Conservation (phyloP, 2,888 invertebrate genomes). For the Drosophila yooni region DNA sequence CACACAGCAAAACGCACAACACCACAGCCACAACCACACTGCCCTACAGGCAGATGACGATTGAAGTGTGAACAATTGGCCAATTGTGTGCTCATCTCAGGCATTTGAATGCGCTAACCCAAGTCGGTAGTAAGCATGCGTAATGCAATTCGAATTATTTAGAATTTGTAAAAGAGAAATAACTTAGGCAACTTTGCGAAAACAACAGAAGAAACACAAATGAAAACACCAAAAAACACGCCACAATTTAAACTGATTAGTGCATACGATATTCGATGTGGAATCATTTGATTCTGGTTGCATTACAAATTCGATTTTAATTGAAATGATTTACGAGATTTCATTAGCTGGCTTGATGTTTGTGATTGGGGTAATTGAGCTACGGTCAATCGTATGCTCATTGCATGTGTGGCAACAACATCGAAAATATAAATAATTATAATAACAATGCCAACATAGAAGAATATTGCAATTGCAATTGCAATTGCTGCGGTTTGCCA, state of each 20-base stretch:
- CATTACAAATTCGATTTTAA: constrained; percentile 69
- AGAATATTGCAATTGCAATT: constrained; percentile 29
- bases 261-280: constrained; percentile 10
- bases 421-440: constrained; percentile 45
- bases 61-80: constrained; percentile 69
- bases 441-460: constrained; percentile 43
- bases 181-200: not conserved
- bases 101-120: constrained; percentile 36
- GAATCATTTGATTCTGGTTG: constrained; percentile 26
- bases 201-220: not conserved
- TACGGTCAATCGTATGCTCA: constrained; percentile 35
- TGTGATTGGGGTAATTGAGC: constrained; percentile 61
- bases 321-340: constrained; percentile 66
- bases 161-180: not conserved
- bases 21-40: not conserved
- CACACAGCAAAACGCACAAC: not conserved
- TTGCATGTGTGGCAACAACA: constrained; percentile 47
- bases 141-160: not conserved
- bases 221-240: not conserved
- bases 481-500: constrained; percentile 51
- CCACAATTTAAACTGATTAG: not conserved
- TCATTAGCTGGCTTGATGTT: constrained; percentile 49
- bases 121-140: not conserved
- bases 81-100: constrained; percentile 50
- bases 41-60: constrained; percentile 43